Evolutionary conservation across 2,797 vertebrate species (phyloP), one percentile per base, ranked within the genome.

Genomic region (Nasua narica): DNA sequence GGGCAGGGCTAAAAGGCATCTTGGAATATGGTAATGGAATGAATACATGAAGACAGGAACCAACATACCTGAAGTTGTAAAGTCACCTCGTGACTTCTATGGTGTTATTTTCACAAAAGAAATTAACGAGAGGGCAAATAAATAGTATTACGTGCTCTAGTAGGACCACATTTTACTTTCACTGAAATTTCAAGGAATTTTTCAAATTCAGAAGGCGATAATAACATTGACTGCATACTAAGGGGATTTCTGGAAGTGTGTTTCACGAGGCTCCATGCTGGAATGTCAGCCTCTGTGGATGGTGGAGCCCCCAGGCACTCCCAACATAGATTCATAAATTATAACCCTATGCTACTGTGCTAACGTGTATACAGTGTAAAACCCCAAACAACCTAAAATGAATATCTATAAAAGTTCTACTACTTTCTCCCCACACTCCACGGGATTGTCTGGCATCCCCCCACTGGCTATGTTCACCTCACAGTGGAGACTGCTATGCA

Each of bases 141-240:
- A 56, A 86, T 46, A 48, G 76, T 72, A 95, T 94, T 23, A 93
- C 84, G 50, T 37, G 7, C 92, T 90, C 83, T 69, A n/a, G 72
- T 8, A 27, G 89, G 35, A n/a, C 62, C 3, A 13, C 86, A 15
- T 94, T 97, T 94, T 94, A 98, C 91, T 97, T 43, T 93, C 77
- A 65, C 37, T 91, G 95, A 87, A 97, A 96, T 58, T 56, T 96
- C 43, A 92, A 97, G 52, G 77, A 35, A 83, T 76, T 77, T 96
- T 97, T 96, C 81, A 97, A 43, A 83, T 91, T 95, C 81, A 96
- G 97, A 69, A 32, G 35, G 67, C 0, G 18, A 50, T 89, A 90
- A 90, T 16, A 52, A 62, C 94, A 81, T 16, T 95, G 19, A 89
- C 1, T 92, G 6, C 14, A 23, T 50, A 83, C 35, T 60, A 87